Base-by-base conservation (phyloP, 2,797 vertebrate genomes). In the Nannoperca australis region DNA sequence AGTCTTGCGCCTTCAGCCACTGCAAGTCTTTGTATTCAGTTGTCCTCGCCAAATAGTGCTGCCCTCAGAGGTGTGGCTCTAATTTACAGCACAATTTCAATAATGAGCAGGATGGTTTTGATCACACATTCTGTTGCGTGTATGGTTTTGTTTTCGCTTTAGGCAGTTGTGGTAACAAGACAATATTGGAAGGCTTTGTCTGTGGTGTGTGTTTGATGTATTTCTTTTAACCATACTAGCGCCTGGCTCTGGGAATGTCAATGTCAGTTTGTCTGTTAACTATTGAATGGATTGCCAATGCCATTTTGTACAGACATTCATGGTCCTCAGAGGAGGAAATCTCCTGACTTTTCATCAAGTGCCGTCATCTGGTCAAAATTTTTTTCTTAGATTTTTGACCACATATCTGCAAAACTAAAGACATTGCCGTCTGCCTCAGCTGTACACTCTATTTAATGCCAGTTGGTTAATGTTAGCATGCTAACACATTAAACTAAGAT, bases 11-110 rank as follows among this genome's bases (percentile, higher is more conserved):
- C 65, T 61, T 55, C 1, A 30, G 72, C 76, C 68, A 1, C 27
- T 2, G 14, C 18, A 4, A 1, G 50, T 66, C 38, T 56, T 32
- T 24, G 15, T 42, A 40, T 44, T 59, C 17, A 38, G 40, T 11
- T 34, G 34, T 49, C 13, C 20, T 70, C 22, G 64, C 40, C 17
- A 68, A 81, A 70, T 22, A 47, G 24, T 63, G 2, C 44, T 3
- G 0, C 63, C 63, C 47, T 74, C 59, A 24, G 70, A 73, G 72
- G 49, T 17, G 55, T 24, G 22, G 44, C 42, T 64, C 32, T 81
- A 69, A 85, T 88, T 83, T 88, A 72, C 58, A 47, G 32, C 55
- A 34, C 20, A 8, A 9, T 73, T 65, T 88, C 59, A 80, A 73
- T 71, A 81, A 68, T 65, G 63, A 79, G 66, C 12, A 1, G 32